These are phyloP conservation scores for Laticauda colubrina DNA, from an alignment of 2,113 vertebrate species.

Conservation along the genomic window DNA sequence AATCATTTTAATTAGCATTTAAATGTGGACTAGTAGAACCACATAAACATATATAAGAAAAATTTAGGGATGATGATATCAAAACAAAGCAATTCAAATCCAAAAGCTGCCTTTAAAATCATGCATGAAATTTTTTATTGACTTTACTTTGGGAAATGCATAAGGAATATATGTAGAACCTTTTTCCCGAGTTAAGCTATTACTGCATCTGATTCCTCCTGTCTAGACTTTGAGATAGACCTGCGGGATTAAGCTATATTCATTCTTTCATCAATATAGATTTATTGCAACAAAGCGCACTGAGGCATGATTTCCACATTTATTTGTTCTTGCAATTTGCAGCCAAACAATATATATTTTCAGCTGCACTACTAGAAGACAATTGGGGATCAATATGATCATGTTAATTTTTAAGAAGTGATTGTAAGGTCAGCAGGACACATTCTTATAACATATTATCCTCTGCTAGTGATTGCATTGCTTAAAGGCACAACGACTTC, in stretches of 20 bases:
- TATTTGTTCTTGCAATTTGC: slow-evolving; percentile 48
- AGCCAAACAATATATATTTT: slow-evolving; percentile 27
- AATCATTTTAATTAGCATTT: slow-evolving; percentile 31
- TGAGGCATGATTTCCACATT: slow-evolving; percentile 47
- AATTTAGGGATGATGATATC: slow-evolving; percentile 40
- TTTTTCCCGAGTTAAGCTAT: slow-evolving; percentile 21
- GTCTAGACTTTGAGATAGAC: slow-evolving; percentile 49
- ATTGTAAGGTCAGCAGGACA: slow-evolving; percentile 50
- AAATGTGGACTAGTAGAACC: slow-evolving; percentile 37
- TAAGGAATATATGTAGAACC: slow-evolving; percentile 28
- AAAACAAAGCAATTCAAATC: slow-evolving; percentile 56
- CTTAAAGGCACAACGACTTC: not conserved
- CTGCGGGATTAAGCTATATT: slow-evolving; percentile 44
- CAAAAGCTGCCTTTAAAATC: slow-evolving; percentile 19
- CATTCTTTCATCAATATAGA: slow-evolving; percentile 38
- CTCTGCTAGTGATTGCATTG: not conserved
- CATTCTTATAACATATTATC: slow-evolving; percentile 25
- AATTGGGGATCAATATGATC: slow-evolving; percentile 29
- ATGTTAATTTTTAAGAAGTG: slow-evolving; percentile 39
- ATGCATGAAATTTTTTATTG: slow-evolving; percentile 32
- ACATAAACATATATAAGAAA: slow-evolving; percentile 41
- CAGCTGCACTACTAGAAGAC: slow-evolving; percentile 35
- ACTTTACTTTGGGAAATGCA: slow-evolving; percentile 52
- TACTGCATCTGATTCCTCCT: slow-evolving; percentile 37
- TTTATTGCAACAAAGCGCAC: slow-evolving; percentile 47